Base-by-base conservation (phyloP, 35 echinoderm and acorn worm species). In the Anneissia japonica region DNA sequence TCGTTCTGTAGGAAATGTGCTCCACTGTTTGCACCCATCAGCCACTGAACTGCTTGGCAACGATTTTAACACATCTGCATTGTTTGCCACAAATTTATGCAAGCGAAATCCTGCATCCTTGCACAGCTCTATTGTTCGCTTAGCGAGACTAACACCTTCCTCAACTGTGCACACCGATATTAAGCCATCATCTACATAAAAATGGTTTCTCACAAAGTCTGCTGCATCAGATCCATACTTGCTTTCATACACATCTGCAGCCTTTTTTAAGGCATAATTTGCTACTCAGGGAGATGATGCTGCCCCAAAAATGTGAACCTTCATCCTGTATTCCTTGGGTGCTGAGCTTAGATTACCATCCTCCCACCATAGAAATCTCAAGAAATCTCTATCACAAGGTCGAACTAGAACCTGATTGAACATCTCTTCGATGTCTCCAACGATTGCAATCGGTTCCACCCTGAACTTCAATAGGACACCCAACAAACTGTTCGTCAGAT, bases 181-280 rank as follows among this genome's bases (percentile, higher is more conserved):
- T 33, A 94, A 74, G 36, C 92, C 88, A 55, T 90, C 92, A 55
- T 94, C 92, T 0, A 94, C 92, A 79, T 94, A 94, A 43, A 94
- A 90, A 34, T 74, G 46, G 41, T 3, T 9, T 30, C 26, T 30
- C 7, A 75, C 73, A 32, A 75, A 75, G 3, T 75, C 23, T 32
- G 31, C 73, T 9, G 73, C 73, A 6, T 75, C 31, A 4, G 23
- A n/a, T 75, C 73, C 73, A 26, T 75, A 26, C 73, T 9, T 6
- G 26, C 6, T n/a, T 30, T 75, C 31, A 75, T 4, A n/a, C 23
- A 30, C 23, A 30, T 75, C 31, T 9, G 73, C 73, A 4, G 31
- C 73, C 26, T 26, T n/a, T 75, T 75, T 75, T 32, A 75, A 26
- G 73, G 26, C 73, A 32, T 9, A 75, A 32, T 75, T 75, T 30